These are phyloP conservation scores for Perodicticus potto DNA, from an alignment of 2,797 vertebrate species.

Conservation along the genomic window DNA sequence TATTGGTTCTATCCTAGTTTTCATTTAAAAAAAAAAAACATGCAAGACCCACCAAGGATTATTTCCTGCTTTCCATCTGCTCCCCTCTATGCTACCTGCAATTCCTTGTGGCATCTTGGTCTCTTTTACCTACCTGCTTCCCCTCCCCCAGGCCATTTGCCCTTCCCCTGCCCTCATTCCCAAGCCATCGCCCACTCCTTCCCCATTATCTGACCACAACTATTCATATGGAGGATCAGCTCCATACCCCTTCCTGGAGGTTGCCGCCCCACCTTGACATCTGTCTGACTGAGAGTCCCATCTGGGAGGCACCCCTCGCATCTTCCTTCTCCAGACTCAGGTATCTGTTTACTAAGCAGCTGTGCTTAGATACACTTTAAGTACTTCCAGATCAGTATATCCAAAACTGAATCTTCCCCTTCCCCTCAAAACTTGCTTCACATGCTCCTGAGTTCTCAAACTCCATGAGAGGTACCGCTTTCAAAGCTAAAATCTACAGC, in stretches of 20 bases:
- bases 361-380: neutral
- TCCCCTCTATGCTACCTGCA: neutral
- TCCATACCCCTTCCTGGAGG: neutral
- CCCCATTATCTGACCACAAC: too few species aligned
- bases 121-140: neutral
- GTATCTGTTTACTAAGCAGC: neutral
- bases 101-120: neutral
- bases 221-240: neutral
- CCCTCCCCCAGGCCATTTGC: neutral
- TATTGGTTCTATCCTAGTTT: neutral
- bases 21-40: neutral
- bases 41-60: neutral
- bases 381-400: neutral
- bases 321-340: neutral
- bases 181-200: neutral
- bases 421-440: neutral
- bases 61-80: neutral
- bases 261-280: neutral
- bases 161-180: neutral
- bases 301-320: neutral
- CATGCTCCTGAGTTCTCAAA: neutral
- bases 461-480: neutral
- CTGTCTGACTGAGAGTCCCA: neutral
- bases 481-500: neutral
- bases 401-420: neutral